A percentile compares a stretch with the other conserved stretches of the same genome.
These are phyloP conservation scores for Mystacides longicornis DNA, from an alignment of 2,888 invertebrate genomes.

Conservation along the genomic window DNA sequence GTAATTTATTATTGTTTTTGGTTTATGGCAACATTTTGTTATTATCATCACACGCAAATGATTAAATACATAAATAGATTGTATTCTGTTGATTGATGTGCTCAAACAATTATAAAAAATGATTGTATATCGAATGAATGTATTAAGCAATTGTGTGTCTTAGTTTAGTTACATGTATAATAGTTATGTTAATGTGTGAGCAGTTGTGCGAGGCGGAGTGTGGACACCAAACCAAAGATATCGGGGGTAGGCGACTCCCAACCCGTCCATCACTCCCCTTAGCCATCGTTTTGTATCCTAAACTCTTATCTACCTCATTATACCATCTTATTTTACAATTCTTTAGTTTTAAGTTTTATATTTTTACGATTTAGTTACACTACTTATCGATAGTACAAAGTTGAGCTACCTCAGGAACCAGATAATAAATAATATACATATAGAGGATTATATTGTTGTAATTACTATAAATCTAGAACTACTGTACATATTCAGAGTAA, in stretches of 20 bases:
- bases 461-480: no score
- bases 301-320: slow-evolving; percentile 47
- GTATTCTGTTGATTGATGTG: slow-evolving; percentile 22
- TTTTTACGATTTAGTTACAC: slow-evolving; percentile 26
- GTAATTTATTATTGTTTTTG: no score
- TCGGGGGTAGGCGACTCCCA: slow-evolving; percentile 24
- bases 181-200: background rate
- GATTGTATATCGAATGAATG: slow-evolving; percentile 20
- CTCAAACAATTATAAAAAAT: slow-evolving; percentile 24
- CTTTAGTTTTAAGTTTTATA: slow-evolving; percentile 26
- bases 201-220: slow-evolving; percentile 10
- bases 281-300: slow-evolving; percentile 19
- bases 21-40: no score
- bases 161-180: no score
- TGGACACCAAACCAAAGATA: slow-evolving; percentile 26
- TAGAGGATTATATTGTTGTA: slow-evolving; percentile 4
- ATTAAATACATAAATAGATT: no score
- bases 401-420: slow-evolving; percentile 51
- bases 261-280: slow-evolving; percentile 12
- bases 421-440: slow-evolving; percentile 27
- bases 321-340: slow-evolving; percentile 26
- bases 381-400: slow-evolving; percentile 44
- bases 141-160: no score
- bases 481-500: background rate
- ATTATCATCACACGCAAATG: no score